Percentiles rank a stretch among this genome's conserved stretches.
Evolutionary conservation across 2,113 vertebrate species (phyloP).

Genomic region (Poicephalus meyeri): DNA sequence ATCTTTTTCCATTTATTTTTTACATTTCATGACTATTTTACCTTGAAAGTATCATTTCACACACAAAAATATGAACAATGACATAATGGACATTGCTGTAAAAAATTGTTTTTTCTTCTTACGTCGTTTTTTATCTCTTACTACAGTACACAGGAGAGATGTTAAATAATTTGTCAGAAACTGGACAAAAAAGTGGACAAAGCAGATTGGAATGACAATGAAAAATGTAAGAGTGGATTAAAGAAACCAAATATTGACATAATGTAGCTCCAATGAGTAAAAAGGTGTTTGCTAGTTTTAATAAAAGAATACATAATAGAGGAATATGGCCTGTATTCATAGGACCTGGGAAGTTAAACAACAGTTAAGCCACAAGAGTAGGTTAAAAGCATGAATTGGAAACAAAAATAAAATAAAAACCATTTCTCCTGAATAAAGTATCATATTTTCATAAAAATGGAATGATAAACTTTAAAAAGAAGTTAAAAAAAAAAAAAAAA

Average conservation of each 20-base stretch:
- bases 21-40: background rate
- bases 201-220: background rate
- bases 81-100: background rate
- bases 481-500: background rate
- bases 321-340: background rate
- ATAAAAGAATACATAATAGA: background rate
- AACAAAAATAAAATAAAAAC: background rate
- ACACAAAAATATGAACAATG: background rate
- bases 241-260: background rate
- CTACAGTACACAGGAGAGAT: rapidly evolving
- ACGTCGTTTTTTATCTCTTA: background rate
- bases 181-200: background rate
- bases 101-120: background rate
- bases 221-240: background rate
- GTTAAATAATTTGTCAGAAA: background rate
- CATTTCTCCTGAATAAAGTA: background rate
- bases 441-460: background rate
- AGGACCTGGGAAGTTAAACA: background rate
- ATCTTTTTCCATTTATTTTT: background rate
- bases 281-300: background rate
- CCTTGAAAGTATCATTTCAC: background rate
- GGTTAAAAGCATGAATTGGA: background rate
- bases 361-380: background rate
- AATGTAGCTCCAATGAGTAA: background rate
- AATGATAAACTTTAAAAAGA: background rate